Base-by-base conservation (phyloP, 2,888 invertebrate genomes). In the Spodoptera littoralis region DNA sequence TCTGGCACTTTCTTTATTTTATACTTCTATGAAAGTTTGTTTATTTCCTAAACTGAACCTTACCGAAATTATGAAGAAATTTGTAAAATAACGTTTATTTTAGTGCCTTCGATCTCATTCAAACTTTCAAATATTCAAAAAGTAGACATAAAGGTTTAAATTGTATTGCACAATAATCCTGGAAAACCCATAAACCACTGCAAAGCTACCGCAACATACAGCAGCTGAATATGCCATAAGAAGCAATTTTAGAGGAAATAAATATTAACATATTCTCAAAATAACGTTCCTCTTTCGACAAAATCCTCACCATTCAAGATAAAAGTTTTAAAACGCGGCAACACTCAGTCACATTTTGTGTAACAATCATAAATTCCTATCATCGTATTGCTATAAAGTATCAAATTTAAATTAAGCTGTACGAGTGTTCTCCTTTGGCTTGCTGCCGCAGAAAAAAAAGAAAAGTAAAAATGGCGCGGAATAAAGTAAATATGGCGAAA, bases 361-460 rank as follows among this genome's bases (percentile, higher is more conserved):
- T 60, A 60, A 53, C 65, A 73, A 73, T 60, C 60, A 70, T 86
- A 85, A 84, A 84, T 84, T 81, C 63, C 52, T 65, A 76, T 66
- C 70, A 73, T 76, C 76, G 73, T 77, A 80, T 77, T 70, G 67
- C 74, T 77, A 77, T 84, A 84, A 84, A 84, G 79, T 84, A 83
- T 80, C 78, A 80, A 85, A 84, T 87, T 87, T 81, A 84, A 88
- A 89, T 89, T 86, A 85, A 86, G 88, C 84, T 79, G 87, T 88
- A 84, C 51, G 75, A 59, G 60, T 48, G 64, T 52, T 60, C 45
- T 61, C 81, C 84, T 87, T 85, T 77, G 69, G 63, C 24, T 45
- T 30, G 5, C 41, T 59, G 81, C 83, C 74, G 79, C 65, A 49
- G 18, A 54, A 68, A 70, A 62, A 70, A 66, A 76, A 70, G 36